phyloP scores from a whole-genome alignment of 2,888 invertebrate genomes.

The Teinopalpus imperialis region DNA sequence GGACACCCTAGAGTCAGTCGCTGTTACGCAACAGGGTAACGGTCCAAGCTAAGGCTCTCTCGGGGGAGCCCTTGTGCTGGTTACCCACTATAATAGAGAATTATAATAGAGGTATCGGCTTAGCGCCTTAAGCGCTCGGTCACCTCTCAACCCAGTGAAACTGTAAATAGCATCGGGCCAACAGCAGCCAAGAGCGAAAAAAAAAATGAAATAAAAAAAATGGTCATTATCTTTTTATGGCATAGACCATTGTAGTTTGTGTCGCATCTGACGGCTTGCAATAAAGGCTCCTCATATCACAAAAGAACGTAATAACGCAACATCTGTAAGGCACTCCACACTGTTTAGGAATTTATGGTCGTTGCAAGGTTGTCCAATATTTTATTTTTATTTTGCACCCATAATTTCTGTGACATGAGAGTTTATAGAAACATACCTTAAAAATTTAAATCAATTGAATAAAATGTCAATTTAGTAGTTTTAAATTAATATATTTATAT shows the following conservation, averaged over 20 bases:
- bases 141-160: too few relatives aligned
- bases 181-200: too few relatives aligned
- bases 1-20: too few relatives aligned
- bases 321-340: constrained; percentile 7
- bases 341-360: constrained; percentile 11
- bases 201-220: neutral
- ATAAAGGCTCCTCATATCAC: constrained; percentile 2
- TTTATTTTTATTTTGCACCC: neutral
- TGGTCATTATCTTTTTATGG: neutral
- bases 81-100: too few relatives aligned
- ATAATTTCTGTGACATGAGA: neutral
- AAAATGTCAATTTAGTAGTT: neutral
- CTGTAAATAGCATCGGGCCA: too few relatives aligned
- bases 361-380: neutral
- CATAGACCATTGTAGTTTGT: neutral
- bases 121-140: too few relatives aligned
- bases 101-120: too few relatives aligned
- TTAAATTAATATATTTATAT: neutral
- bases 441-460: neutral
- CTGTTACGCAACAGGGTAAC: too few relatives aligned
- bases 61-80: too few relatives aligned
- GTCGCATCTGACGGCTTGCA: neutral
- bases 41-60: too few relatives aligned
- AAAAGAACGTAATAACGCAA: constrained; percentile 10
- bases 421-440: neutral